Evolutionary conservation across 2,888 invertebrate genomes (phyloP).

Genomic region (Pseudeuparius sepicola): DNA sequence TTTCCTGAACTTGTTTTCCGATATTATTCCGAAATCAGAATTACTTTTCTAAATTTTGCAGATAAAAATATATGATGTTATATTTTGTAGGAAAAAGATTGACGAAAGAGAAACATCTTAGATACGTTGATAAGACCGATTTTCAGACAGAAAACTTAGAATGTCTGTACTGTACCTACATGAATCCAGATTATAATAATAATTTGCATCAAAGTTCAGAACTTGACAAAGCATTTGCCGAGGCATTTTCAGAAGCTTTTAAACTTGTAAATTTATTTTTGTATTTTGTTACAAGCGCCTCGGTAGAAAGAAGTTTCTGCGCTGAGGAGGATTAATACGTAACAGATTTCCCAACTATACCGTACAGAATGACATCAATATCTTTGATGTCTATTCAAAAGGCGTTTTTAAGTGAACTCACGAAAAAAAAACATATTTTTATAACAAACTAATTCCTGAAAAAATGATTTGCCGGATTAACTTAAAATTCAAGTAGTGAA

Average conservation of each 20-base stretch:
- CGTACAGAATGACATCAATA: background rate
- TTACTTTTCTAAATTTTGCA: slow-evolving; percentile 13
- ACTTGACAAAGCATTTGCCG: slow-evolving; percentile 9
- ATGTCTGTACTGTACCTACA: too few species aligned
- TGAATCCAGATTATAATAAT: slow-evolving; percentile 17
- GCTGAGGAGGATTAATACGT: too few species aligned
- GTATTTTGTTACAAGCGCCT: slow-evolving; percentile 17
- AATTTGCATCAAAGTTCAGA: slow-evolving; percentile 12
- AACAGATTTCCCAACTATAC: too few species aligned
- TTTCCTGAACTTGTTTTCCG: slow-evolving; percentile 18
- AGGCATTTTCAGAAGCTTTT: slow-evolving; percentile 16
- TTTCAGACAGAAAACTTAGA: too few species aligned
- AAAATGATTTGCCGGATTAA: slow-evolving; percentile 4
- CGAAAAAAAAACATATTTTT: slow-evolving; percentile 5
- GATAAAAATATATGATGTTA: slow-evolving; percentile 12
- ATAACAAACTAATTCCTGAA: slow-evolving; percentile 1
- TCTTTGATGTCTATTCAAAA: background rate
- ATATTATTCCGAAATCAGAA: slow-evolving; percentile 14
- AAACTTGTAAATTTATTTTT: slow-evolving; percentile 17
- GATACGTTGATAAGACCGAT: too few species aligned
- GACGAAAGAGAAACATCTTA: too few species aligned
- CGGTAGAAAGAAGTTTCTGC: slow-evolving; percentile 6
- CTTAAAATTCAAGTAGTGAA: slow-evolving; percentile 6
- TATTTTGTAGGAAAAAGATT: slow-evolving; percentile 12
- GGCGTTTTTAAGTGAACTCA: slow-evolving; percentile 1